phyloP scores from a whole-genome alignment of 2,797 vertebrate species.

The Crax fasciolata region DNA sequence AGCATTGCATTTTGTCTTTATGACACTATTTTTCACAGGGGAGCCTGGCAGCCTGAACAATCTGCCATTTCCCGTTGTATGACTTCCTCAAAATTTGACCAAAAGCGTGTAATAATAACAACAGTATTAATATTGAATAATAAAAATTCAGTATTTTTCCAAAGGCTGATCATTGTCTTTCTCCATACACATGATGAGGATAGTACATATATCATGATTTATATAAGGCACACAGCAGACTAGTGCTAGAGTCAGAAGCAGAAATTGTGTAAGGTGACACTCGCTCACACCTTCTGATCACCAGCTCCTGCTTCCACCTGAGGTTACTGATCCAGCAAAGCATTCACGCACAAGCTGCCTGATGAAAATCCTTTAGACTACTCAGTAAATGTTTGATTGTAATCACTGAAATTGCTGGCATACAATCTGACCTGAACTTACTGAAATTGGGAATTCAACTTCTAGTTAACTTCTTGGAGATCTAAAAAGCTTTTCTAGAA shows the following conservation, averaged over 20 bases:
- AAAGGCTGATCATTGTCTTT: neutral
- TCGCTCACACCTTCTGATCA: neutral
- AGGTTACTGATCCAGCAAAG: neutral
- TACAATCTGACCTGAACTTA: neutral
- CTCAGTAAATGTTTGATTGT: neutral
- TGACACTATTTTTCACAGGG: neutral
- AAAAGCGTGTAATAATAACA: neutral
- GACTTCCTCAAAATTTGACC: neutral
- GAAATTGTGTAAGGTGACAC: neutral
- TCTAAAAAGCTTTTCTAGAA: neutral
- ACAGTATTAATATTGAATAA: too few relatives aligned
- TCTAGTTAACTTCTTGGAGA: neutral
- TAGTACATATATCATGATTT: accelerated
- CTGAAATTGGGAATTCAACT: neutral
- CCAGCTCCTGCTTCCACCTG: neutral
- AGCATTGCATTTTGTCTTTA: slow-evolving; percentile 9
- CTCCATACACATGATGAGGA: neutral
- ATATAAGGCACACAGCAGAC: neutral
- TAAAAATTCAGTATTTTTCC: neutral
- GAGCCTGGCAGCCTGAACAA: neutral
- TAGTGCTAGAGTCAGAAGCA: neutral
- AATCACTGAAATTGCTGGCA: neutral
- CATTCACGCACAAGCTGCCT: neutral
- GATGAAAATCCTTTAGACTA: neutral
- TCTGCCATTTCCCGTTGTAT: neutral